Base-by-base conservation (phyloP, 92 coral and sea anemone genomes). In the Palythoa grandis region DNA sequence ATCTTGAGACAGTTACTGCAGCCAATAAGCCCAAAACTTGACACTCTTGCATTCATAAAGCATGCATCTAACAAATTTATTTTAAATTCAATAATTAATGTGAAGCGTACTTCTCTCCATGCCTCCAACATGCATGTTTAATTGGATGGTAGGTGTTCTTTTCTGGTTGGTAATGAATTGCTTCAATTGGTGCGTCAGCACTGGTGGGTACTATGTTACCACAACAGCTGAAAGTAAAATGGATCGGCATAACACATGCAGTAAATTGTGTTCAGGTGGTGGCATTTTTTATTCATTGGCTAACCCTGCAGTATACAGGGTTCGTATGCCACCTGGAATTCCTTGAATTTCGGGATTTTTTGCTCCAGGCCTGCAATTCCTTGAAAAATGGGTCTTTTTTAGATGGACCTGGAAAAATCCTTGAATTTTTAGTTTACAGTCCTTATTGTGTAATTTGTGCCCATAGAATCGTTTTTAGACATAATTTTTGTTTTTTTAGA, bases 91-190 rank as follows among this genome's bases (percentile, higher is more conserved):
- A 19, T 4, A 6, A 17, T 54, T 5, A 54, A 50, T 19, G 15
- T 43, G 50, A 25, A 17, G 70, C 87, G 38, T 73, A 97, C 99
- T 86, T 93, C 88, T 97, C 98, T 19, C 96, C 98, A 11, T 91
- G 91, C 77, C 89, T 92, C 99, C 99, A 97, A 68, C 99, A 97
- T 19, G 99, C 99, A 89, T 91, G 90, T 72, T 91, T 95, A 24
- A 95, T 90, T n/a, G 99, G 98, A 83, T 97, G 92, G 72, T 97
- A 97, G 52, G 89, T 69, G 77, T 95, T 97, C 88, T 89, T 95
- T 63, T 95, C 95, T 78, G 99, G 99, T 70, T 89, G 88, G 87
- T 97, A 97, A 58, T 95, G 87, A 68, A 89, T 89, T 66, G 98
- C 90, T 47, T 95, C 93, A 39, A 95, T 94, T 57, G 86, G 89